phyloP scores from a whole-genome alignment of 2,888 invertebrate genomes.

The Matsumyia berberina region DNA sequence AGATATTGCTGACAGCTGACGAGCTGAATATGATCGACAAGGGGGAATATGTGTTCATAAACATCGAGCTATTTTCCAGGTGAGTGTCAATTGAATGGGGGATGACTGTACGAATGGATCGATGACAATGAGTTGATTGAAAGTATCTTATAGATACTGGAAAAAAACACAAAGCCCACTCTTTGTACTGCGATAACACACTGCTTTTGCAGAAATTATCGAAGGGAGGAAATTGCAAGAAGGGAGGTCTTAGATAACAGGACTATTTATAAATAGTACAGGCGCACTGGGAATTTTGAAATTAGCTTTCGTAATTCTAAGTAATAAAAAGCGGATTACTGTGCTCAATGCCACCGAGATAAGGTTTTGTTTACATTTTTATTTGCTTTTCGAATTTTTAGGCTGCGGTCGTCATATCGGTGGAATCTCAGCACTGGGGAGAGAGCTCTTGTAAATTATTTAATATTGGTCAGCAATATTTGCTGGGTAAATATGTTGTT shows the following conservation, averaged over 20 bases:
- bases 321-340: conserved; percentile 35
- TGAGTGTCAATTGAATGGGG: conserved; percentile 85
- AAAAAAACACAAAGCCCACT: conserved; percentile 3
- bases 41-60: conserved; percentile 99
- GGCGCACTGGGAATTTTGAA: conserved; percentile 11
- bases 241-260: conserved; percentile 21
- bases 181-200: conserved; percentile 10
- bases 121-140: conserved; percentile 2
- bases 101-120: neutral
- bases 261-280: conserved; percentile 24
- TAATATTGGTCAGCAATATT: conserved; percentile 23
- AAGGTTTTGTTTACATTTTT: conserved; percentile 53
- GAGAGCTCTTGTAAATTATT: conserved; percentile 20
- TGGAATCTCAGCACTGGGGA: conserved; percentile 5
- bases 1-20: conserved; percentile 97
- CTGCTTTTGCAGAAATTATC: conserved; percentile 8
- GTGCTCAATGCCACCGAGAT: conserved; percentile 38
- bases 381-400: conserved; percentile 28
- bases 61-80: conserved; percentile 98
- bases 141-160: no score
- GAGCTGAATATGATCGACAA: conserved; percentile 97
- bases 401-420: conserved; percentile 3
- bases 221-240: neutral
- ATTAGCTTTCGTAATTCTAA: conserved; percentile 44
- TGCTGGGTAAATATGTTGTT: neutral